Evolutionary conservation across 2,113 vertebrate species (phyloP), one percentile per base, ranked within the genome.

Genomic region (Aleadryas rufinucha): DNA sequence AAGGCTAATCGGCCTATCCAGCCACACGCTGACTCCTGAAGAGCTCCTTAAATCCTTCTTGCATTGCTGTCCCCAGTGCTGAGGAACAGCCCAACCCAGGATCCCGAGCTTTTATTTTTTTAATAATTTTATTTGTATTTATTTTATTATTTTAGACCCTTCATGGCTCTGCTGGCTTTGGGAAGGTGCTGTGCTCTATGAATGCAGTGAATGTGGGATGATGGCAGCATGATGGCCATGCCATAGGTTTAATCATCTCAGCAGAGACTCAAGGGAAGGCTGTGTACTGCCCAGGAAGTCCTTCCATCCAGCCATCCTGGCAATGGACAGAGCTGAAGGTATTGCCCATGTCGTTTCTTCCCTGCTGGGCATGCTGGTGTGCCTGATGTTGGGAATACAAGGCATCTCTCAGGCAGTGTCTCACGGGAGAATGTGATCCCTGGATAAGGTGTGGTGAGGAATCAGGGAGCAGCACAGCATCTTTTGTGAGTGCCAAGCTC

Each of bases 401-500:
- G 39, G n/a, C 56, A 31, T 61, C 19, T 18, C 4, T 31, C 11
- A 21, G 78, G 53, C 61, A 83, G 66, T 28, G 41, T 30, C 33
- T 68, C 42, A 35, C 54, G 49, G 42, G 80, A 76, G 90, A 74
- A 52, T 59, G 19, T 68, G 93, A 89, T 70, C 72, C 80, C 64
- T 45, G 54, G 11, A 3, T 45, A 44, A 81, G 42, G 30, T 24
- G 44, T 66, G 91, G 42, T 20, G 80, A 90, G 93, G 80, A 53
- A 71, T 16, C 76, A 37, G 78, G 56, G 70, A 33, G 69, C 61
- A 75, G 26, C 45, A 33, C 75, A 53, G 19, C 83, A 33, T 26
- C 71, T 80, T 89, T 30, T 13, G 89, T 59, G 87, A 74, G 85
- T 82, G 64, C 70, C 76, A 50, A 31, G 76, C 79, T 79, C 60